These are phyloP conservation scores for Agrotis exclamationis DNA, from an alignment of 2,888 invertebrate species.

Conservation along the genomic window DNA sequence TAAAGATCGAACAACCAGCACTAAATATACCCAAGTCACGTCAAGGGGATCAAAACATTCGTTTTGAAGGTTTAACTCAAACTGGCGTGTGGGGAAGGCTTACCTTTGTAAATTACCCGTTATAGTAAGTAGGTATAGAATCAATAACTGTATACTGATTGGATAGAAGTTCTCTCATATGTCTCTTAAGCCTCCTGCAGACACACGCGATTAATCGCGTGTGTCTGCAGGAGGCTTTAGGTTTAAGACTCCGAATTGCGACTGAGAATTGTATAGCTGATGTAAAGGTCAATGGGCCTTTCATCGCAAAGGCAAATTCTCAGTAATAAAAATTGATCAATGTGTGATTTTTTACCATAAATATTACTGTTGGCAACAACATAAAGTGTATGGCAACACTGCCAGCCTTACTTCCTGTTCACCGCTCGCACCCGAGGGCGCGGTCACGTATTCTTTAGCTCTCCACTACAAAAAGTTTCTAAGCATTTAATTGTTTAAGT, in stretches of 20 bases:
- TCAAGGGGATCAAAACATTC: slow-evolving; percentile 23
- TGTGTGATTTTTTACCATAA: not conserved
- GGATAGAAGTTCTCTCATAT: too few species aligned
- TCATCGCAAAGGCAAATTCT: not conserved
- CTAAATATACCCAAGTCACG: slow-evolving; percentile 18
- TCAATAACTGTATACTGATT: not conserved
- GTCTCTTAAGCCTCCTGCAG: too few species aligned
- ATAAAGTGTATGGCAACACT: too few species aligned
- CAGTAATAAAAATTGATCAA: not conserved
- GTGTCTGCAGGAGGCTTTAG: too few species aligned
- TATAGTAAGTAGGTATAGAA: not conserved
- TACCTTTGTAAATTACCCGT: too few species aligned
- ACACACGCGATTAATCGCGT: too few species aligned
- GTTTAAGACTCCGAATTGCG: not conserved
- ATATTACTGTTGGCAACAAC: too few species aligned
- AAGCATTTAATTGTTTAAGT: too few species aligned
- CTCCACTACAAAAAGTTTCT: too few species aligned
- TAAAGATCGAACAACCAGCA: slow-evolving; percentile 5
- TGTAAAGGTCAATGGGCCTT: not conserved
- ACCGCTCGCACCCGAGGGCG: too few species aligned
- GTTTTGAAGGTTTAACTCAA: not conserved
- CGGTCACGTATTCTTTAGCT: too few species aligned
- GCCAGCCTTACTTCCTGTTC: too few species aligned
- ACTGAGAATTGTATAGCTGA: not conserved
- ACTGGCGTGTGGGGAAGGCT: not conserved